These are phyloP conservation scores for Belgica antarctica DNA, from an alignment of 2,888 invertebrate genomes.

Conservation along the genomic window DNA sequence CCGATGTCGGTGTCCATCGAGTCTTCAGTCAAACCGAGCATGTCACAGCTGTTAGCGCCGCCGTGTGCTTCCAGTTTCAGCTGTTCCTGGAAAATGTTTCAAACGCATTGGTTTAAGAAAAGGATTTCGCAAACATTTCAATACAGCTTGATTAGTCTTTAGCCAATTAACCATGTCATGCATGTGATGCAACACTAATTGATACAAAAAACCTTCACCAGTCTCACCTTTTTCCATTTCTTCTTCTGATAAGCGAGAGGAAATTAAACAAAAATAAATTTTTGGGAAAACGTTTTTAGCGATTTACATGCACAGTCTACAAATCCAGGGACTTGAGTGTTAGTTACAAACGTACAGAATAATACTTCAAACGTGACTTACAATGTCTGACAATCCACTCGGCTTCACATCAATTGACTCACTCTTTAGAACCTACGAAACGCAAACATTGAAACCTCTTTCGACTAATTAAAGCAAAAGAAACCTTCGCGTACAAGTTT, in stretches of 20 bases:
- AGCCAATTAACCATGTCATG: conserved; percentile 7
- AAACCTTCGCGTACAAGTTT: no score
- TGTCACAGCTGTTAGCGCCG: conserved; percentile 47
- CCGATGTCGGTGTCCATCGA: conserved; percentile 79
- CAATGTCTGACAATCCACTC: conserved; percentile 31
- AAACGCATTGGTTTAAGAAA: conserved; percentile 13
- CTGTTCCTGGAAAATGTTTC: conserved; percentile 31
- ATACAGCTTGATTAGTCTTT: not conserved
- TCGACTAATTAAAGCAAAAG: no score
- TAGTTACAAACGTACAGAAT: not conserved
- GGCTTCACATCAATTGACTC: conserved; percentile 5
- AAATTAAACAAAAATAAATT: conserved; percentile 4
- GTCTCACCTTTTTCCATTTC: conserved; percentile 40
- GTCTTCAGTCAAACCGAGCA: conserved; percentile 65
- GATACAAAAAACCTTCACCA: not conserved
- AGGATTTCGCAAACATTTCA: no score
- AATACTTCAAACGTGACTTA: conserved; percentile 19
- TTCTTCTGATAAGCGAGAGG: conserved; percentile 46
- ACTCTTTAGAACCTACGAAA: conserved; percentile 15
- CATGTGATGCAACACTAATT: no score
- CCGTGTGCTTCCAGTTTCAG: conserved; percentile 35
- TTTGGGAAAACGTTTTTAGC: not conserved
- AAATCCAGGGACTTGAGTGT: not conserved
- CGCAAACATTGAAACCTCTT: no score
- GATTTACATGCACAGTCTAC: conserved; percentile 21